A percentile compares a stretch with the other conserved stretches of the same genome.
Evolutionary conservation across 1,140 invertebrate genomes (phyloP).

Genomic region (Atta cephalotes): DNA sequence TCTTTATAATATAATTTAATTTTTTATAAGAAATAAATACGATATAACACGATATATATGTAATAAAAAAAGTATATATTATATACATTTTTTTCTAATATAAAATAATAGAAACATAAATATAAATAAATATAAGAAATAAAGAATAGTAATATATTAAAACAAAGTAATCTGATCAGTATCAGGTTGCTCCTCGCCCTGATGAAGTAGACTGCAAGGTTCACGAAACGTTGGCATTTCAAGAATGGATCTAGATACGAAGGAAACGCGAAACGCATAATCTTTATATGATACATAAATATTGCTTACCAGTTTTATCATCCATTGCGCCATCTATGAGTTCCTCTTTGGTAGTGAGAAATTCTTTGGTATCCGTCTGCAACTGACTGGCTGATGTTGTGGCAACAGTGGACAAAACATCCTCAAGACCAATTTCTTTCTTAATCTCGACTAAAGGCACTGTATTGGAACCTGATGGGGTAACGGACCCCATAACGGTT

Average conservation of each 20-base stretch:
- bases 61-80: neutral
- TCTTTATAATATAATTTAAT: neutral
- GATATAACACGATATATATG: no score
- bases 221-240: no score
- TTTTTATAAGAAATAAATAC: neutral
- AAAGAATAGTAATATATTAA: neutral
- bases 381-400: conserved; percentile 78
- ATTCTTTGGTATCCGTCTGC: conserved; percentile 85
- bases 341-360: conserved; percentile 86
- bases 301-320: conserved; percentile 83
- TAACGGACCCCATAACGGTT: conserved; percentile 20
- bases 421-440: conserved; percentile 83
- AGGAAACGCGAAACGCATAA: no score
- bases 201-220: no score
- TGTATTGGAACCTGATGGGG: conserved; percentile 66
- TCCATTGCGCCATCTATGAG: conserved; percentile 83
- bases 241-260: no score
- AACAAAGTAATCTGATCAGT: neutral
- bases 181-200: no score
- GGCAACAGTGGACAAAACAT: conserved; percentile 79
- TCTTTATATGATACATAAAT: no score
- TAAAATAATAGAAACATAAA: neutral
- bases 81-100: neutral
- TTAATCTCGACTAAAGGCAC: conserved; percentile 86
- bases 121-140: neutral